Evolutionary conservation across 2,797 vertebrate genomes (phyloP).

Genomic region (Sarcophilus harrisii): DNA sequence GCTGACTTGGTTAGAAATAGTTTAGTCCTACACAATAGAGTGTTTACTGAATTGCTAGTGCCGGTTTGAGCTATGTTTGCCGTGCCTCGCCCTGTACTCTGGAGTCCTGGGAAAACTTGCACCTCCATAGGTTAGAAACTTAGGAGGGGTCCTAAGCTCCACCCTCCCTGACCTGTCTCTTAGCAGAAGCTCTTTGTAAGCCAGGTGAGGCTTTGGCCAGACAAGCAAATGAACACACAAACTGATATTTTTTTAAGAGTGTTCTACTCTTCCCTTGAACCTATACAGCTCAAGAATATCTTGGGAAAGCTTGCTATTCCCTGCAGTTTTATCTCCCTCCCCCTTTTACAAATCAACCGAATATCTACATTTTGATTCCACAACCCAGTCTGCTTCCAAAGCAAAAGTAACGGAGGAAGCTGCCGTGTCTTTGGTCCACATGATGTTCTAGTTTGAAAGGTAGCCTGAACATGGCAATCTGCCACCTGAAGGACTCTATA

Average conservation of each 20-base stretch:
- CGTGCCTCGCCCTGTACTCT: neutral
- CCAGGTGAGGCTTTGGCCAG: neutral
- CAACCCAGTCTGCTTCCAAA: neutral
- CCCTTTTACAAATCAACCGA: neutral
- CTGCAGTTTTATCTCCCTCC: neutral
- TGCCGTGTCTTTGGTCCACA: neutral
- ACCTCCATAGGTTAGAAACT: neutral
- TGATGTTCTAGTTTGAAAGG: neutral
- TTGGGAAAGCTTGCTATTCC: neutral
- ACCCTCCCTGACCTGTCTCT: neutral
- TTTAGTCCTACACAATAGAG: neutral
- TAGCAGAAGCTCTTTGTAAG: neutral
- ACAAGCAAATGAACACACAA: neutral
- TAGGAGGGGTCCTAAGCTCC: neutral
- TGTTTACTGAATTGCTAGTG: neutral
- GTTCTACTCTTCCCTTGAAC: neutral
- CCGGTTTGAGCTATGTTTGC: neutral
- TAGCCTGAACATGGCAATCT: neutral
- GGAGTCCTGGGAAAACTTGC: neutral
- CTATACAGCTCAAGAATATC: neutral
- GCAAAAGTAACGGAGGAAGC: neutral
- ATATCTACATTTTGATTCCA: neutral
- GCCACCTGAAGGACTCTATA: neutral
- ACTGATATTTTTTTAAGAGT: neutral
- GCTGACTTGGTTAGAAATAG: neutral